Evolutionary conservation across 2,113 vertebrate species (phyloP).

Genomic region (Eolophus roseicapilla): DNA sequence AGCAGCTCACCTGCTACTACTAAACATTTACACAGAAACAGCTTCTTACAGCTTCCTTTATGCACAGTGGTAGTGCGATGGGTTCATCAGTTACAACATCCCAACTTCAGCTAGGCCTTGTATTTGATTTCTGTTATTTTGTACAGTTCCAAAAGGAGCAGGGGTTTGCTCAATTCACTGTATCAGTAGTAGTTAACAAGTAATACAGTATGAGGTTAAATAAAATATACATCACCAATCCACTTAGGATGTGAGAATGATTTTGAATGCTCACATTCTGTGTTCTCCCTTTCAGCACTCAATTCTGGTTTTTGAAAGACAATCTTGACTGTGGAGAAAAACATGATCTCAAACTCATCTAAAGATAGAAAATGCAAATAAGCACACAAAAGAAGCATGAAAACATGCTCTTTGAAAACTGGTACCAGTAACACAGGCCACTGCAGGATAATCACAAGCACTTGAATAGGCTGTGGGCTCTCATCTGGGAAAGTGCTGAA

Average conservation of each 20-base stretch:
- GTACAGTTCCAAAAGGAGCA: not conserved
- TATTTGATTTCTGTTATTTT: not conserved
- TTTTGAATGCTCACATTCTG: not conserved
- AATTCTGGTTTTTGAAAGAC: not conserved
- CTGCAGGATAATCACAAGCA: not conserved
- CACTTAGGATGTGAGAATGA: not conserved
- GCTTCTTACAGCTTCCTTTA: not conserved
- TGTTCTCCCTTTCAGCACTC: not conserved
- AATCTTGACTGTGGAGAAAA: not conserved
- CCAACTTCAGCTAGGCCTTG: not conserved
- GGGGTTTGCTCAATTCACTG: not conserved
- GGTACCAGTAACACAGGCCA: not conserved
- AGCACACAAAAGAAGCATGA: not conserved
- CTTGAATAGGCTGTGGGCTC: not conserved
- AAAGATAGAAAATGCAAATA: slow-evolving; percentile 60
- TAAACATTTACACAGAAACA: not conserved
- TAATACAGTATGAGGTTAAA: not conserved
- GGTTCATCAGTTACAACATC: not conserved
- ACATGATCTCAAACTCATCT: not conserved
- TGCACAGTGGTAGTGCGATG: not conserved
- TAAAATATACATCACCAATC: not conserved
- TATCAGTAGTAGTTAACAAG: not conserved
- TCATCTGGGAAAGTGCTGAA: not conserved
- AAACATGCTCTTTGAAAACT: not conserved
- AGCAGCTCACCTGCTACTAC: not conserved